Conservation (phyloP, 1,140 invertebrate genomes). For the Sitobion miscanthi region DNA sequence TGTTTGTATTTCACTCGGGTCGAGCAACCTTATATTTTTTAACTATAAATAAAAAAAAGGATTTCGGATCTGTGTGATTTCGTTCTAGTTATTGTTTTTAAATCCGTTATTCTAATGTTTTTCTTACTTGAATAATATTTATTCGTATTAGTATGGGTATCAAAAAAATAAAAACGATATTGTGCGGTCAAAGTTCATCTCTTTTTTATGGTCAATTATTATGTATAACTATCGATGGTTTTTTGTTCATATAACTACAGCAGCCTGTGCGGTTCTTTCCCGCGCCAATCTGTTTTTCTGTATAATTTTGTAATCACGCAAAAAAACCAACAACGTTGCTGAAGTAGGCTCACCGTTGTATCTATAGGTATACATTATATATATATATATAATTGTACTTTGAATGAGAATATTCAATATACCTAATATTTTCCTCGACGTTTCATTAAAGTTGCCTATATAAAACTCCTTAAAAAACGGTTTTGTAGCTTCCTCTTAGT, state of each 20-base stretch:
- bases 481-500: neutral
- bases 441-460: neutral
- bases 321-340: neutral
- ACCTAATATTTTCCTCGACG: neutral
- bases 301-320: neutral
- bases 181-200: neutral
- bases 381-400: no score
- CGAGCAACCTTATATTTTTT: neutral
- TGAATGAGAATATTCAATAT: no score
- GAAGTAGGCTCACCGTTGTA: neutral
- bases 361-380: neutral
- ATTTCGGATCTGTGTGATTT: neutral
- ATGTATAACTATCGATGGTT: neutral
- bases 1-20: neutral
- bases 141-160: no score
- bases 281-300: neutral
- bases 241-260: neutral
- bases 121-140: no score
- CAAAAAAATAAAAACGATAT: neutral
- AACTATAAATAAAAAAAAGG: neutral
- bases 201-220: neutral
- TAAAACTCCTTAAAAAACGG: neutral
- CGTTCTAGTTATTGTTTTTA: neutral
- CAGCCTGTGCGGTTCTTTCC: neutral
- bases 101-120: neutral